Conservation (phyloP, 2,888 invertebrate genomes). For the Smittia sp. region DNA sequence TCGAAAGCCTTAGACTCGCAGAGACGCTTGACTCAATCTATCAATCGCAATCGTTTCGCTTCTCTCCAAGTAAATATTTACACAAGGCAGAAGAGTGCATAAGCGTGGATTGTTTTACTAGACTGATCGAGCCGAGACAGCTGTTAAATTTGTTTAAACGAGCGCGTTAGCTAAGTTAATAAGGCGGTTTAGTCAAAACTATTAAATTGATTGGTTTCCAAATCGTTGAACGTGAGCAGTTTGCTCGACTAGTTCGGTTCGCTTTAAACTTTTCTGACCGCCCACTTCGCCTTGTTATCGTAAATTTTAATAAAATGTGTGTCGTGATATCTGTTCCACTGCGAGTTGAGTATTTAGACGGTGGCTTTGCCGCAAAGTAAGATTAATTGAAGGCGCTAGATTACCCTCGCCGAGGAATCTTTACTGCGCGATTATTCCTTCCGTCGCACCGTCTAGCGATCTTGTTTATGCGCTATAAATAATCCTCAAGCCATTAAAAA, state of each 20-base stretch:
- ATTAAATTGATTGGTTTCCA: too few species aligned
- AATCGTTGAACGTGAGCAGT: too few species aligned
- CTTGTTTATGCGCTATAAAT: slow-evolving; percentile 1
- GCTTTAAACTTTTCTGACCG: too few species aligned
- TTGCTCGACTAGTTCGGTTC: too few species aligned
- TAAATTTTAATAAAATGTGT: too few species aligned
- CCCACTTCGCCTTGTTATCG: too few species aligned
- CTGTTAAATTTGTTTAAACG: too few species aligned
- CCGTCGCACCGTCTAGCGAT: background rate
- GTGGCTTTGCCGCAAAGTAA: background rate
- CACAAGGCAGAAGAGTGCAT: background rate
- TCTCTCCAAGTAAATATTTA: background rate
- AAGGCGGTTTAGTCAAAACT: too few species aligned
- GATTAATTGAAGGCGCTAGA: background rate
- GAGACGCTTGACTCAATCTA: background rate
- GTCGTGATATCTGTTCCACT: too few species aligned
- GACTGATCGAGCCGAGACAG: too few species aligned
- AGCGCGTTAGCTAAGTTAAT: too few species aligned
- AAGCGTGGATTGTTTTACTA: too few species aligned
- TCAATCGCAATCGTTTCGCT: background rate
- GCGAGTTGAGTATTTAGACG: background rate
- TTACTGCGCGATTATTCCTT: background rate
- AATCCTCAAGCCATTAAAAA: background rate
- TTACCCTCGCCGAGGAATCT: background rate
- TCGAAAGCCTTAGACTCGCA: background rate